phyloP scores from a whole-genome alignment of 1,140 invertebrate genomes.

The Thalassaphorura encarpata region DNA sequence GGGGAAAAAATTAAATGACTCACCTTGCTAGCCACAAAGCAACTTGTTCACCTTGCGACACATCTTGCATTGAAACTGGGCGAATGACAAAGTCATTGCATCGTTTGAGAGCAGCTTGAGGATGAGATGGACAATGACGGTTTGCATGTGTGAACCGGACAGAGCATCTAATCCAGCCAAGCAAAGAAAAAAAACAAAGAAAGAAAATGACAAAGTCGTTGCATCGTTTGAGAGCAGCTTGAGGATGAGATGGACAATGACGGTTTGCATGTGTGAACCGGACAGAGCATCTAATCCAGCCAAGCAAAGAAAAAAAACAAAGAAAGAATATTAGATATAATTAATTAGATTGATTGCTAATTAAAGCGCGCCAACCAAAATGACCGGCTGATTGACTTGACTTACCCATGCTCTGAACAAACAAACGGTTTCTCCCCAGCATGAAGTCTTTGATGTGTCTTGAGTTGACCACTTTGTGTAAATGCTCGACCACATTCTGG shows the following conservation, averaged over 20 bases:
- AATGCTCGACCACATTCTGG: constrained; percentile 64
- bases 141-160: constrained; percentile 73
- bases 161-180: too few species aligned
- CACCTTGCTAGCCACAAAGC: constrained; percentile 49
- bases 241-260: constrained; percentile 58
- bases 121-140: constrained; percentile 59
- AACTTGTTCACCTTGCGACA: constrained; percentile 46
- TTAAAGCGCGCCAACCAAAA: background rate
- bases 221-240: constrained; percentile 46
- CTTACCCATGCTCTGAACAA: constrained; percentile 55
- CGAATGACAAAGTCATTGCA: constrained; percentile 46
- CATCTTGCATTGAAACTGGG: constrained; percentile 41
- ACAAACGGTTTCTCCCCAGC: constrained; percentile 73
- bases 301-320: constrained; percentile 10
- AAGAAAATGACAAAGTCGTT: constrained; percentile 41
- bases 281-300: constrained; percentile 46
- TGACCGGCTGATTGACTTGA: background rate
- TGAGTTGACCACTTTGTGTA: constrained; percentile 71
- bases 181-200: too few species aligned
- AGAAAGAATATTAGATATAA: background rate
- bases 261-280: constrained; percentile 72
- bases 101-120: constrained; percentile 47
- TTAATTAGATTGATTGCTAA: background rate
- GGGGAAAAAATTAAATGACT: constrained; percentile 21
- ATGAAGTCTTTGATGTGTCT: constrained; percentile 66